These are phyloP conservation scores for Leistus spinibarbis DNA, from an alignment of 2,888 invertebrate species.

Conservation along the genomic window DNA sequence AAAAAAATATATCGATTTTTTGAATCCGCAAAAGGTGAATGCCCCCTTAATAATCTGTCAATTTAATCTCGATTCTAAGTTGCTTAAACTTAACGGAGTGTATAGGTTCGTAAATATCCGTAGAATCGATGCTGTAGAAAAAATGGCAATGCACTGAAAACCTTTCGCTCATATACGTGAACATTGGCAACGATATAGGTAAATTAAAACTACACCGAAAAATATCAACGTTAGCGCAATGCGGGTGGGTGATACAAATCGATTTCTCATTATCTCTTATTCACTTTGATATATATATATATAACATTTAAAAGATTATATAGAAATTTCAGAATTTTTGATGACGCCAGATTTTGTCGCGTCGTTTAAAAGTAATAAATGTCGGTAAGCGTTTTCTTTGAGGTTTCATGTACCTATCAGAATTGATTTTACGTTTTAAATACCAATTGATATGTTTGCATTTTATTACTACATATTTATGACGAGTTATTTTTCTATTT, in stretches of 20 bases:
- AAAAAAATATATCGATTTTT: too few species aligned
- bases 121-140: background rate
- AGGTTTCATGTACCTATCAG: background rate
- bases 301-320: background rate
- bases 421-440: too few species aligned
- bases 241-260: background rate
- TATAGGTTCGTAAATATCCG: too few species aligned
- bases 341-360: background rate
- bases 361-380: background rate
- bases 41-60: too few species aligned
- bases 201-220: background rate
- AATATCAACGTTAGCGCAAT: background rate
- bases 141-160: background rate
- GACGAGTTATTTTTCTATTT: too few species aligned
- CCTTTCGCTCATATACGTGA: background rate
- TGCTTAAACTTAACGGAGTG: too few species aligned
- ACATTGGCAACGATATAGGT: background rate
- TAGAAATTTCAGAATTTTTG: too few species aligned
- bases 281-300: too few species aligned
- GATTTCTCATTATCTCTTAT: background rate
- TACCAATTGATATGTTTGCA: too few species aligned
- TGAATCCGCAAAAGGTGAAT: too few species aligned
- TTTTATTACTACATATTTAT: too few species aligned
- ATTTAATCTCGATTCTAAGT: too few species aligned
- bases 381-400: background rate